phyloP scores from a whole-genome alignment of 2,797 vertebrate genomes.

The Poeciliopsis turneri region DNA sequence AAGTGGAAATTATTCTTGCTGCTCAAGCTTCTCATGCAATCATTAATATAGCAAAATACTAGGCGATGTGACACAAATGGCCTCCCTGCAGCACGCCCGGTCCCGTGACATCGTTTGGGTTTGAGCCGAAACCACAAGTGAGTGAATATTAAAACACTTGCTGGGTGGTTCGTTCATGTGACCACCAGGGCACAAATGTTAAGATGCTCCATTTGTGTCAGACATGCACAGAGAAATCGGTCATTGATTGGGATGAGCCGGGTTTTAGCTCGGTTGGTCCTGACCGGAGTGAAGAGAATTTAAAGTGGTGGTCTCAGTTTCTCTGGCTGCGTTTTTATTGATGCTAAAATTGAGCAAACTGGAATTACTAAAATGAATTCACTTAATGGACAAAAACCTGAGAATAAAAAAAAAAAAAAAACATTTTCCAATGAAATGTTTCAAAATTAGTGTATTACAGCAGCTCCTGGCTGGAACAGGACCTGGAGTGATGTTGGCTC shows the following conservation, averaged over 20 bases:
- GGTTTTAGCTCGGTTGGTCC: background rate
- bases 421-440: too few species aligned
- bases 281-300: background rate
- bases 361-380: too few species aligned
- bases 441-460: background rate
- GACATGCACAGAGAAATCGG: background rate
- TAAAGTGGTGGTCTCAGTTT: background rate
- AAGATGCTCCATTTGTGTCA: background rate
- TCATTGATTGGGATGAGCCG: too few species aligned
- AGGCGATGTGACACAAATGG: constrained; percentile 22
- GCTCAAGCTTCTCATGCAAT: constrained; percentile 54
- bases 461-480: background rate
- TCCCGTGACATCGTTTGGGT: background rate
- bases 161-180: background rate
- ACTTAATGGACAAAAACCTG: too few species aligned
- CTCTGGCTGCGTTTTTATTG: too few species aligned
- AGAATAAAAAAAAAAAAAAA: too few species aligned
- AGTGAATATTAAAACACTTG: background rate
- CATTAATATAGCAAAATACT: constrained; percentile 46
- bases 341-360: too few species aligned
- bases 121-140: background rate
- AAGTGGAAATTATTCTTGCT: constrained; percentile 53
- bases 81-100: constrained; percentile 11
- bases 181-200: background rate
- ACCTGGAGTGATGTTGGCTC: background rate